A percentile compares a stretch with the other conserved stretches of the same genome.
Conservation (phyloP, 2,888 invertebrate species). For the Cloeon dipterum region DNA sequence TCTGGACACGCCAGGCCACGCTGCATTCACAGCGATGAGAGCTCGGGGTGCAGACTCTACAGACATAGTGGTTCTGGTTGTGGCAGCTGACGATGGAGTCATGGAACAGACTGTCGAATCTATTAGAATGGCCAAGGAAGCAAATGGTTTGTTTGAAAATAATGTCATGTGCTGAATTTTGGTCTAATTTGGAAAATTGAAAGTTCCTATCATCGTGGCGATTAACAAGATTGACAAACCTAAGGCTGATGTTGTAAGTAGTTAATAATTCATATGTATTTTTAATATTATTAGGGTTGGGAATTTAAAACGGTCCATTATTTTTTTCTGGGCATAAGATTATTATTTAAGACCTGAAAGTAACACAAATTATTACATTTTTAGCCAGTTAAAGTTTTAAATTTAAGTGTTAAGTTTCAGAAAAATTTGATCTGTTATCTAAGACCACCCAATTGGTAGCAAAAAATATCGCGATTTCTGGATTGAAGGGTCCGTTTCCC, state of each 20-base stretch:
- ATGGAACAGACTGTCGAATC: slow-evolving; percentile 95
- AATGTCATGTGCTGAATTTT: not conserved
- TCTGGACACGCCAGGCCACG: slow-evolving; percentile 96
- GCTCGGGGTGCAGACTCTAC: slow-evolving; percentile 83
- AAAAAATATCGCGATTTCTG: too few relatives aligned
- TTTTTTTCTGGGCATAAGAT: too few relatives aligned
- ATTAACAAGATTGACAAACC: slow-evolving; percentile 96
- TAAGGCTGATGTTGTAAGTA: slow-evolving; percentile 65
- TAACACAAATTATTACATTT: too few relatives aligned
- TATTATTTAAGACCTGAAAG: too few relatives aligned
- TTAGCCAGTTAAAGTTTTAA: too few relatives aligned
- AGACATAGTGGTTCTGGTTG: slow-evolving; percentile 84
- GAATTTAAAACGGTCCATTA: too few relatives aligned
- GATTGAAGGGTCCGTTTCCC: too few relatives aligned
- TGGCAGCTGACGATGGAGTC: slow-evolving; percentile 97
- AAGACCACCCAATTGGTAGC: too few relatives aligned
- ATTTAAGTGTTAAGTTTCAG: too few relatives aligned
- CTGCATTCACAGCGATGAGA: slow-evolving; percentile 87
- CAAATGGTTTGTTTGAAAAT: slow-evolving; percentile 27
- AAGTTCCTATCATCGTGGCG: slow-evolving; percentile 88
- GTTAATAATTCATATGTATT: too few relatives aligned
- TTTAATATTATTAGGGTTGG: too few relatives aligned
- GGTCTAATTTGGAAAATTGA: slow-evolving; percentile 13
- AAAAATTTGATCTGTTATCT: too few relatives aligned
- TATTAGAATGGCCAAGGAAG: slow-evolving; percentile 59